Base-by-base conservation (phyloP, 2,797 vertebrate genomes). In the Serranus cabrilla region DNA sequence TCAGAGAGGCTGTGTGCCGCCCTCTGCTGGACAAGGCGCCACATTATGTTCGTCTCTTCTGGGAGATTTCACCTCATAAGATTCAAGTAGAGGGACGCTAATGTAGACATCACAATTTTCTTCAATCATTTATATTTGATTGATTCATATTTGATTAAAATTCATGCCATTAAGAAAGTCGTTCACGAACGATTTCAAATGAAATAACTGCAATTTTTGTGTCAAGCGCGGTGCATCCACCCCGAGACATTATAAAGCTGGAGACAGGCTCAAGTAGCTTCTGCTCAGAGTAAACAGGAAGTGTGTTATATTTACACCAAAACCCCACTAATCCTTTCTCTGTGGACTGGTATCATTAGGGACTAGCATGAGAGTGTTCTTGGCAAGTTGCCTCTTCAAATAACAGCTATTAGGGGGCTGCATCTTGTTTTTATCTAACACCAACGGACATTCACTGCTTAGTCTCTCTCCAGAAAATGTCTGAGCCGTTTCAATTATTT, bases 271-370 rank as follows among this genome's bases (percentile, higher is more conserved):
- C 70, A 81, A 80, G 82, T 50, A 65, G 78, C 56, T 68, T 80
- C 39, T 78, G 58, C 62, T 65, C 69, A 57, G 46, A 81, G 79
- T 85, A 86, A 91, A 91, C 86, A 92, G 83, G 84, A 90, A 80
- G 74, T 76, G 77, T 76, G 87, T 86, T 92, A 90, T 89, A 87
- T 91, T 89, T 89, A 88, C 78, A 86, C 82, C 74, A 69, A 87
- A 91, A 86, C 54, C 74, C 76, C 77, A 81, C 80, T 92, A 88
- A 90, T 92, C 89, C 91, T 81, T 84, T 79, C 17, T 82, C 78
- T 84, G 83, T 67, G 67, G 75, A 88, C 78, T 84, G 60, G 72
- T 77, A 76, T 87, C 80, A 85, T 81, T 75, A 86, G 78, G 72
- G 80, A 80, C 68, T 49, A 71, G 77, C 81, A 84, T 54, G 47